These are phyloP conservation scores for Epinephelus fuscoguttatus DNA, from an alignment of 2,113 vertebrate species.

Conservation along the genomic window DNA sequence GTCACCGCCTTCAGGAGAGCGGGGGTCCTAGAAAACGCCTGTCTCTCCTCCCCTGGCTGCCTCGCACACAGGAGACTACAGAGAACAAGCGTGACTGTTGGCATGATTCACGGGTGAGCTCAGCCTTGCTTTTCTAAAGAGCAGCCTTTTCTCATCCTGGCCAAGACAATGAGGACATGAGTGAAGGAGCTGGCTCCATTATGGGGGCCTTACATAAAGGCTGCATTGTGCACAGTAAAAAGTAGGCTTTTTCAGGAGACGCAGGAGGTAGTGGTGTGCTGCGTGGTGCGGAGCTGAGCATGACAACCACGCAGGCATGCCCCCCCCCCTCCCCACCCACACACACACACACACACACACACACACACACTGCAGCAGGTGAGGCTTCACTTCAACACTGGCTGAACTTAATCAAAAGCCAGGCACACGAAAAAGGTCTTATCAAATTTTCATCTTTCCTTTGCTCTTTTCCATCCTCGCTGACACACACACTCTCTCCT, in stretches of 20 bases:
- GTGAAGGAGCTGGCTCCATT: slow-evolving; percentile 75
- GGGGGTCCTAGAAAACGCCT: slow-evolving; percentile 27
- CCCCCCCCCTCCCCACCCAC: no score
- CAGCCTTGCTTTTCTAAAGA: slow-evolving; percentile 78
- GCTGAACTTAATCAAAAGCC: slow-evolving; percentile 14
- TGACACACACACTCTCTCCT: slow-evolving; percentile 6
- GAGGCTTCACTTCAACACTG: slow-evolving; percentile 6
- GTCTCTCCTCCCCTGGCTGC: slow-evolving; percentile 9
- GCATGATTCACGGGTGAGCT: slow-evolving; percentile 77
- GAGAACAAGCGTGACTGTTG: slow-evolving; percentile 63
- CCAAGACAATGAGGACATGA: slow-evolving; percentile 82
- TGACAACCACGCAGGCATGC: slow-evolving; percentile 52
- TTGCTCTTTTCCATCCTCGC: slow-evolving; percentile 6
- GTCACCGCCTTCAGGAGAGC: slow-evolving; percentile 20
- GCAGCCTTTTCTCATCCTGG: slow-evolving; percentile 79
- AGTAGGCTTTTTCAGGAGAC: slow-evolving; percentile 44
- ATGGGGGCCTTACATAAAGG: slow-evolving; percentile 68
- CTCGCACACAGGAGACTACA: slow-evolving; percentile 29
- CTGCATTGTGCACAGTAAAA: slow-evolving; percentile 67
- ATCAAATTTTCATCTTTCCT: not conserved
- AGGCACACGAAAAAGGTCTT: not conserved
- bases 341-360: no score
- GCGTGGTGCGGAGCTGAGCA: slow-evolving; percentile 49
- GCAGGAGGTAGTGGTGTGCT: slow-evolving; percentile 42
- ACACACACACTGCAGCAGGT: slow-evolving; percentile 40